Conservation (phyloP, 2,113 vertebrate genomes). For the Paramormyrops kingsleyae region DNA sequence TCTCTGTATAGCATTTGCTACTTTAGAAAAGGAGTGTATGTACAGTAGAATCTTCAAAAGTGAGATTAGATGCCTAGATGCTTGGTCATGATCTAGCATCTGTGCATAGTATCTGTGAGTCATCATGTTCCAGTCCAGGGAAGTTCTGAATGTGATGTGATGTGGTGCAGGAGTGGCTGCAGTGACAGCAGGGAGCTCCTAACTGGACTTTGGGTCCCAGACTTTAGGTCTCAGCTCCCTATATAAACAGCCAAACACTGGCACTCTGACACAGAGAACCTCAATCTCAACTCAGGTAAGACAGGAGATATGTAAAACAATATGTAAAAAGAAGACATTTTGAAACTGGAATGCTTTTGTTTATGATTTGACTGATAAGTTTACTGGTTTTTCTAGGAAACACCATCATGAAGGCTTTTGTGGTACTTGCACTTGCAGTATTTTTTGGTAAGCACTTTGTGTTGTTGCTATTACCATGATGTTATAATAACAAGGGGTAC, state of each 20-base stretch:
- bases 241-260: neutral
- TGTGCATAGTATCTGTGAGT: neutral
- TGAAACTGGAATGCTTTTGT: constrained; percentile 1
- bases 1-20: neutral
- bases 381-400: constrained; percentile 13
- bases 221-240: neutral
- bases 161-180: neutral
- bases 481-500: neutral
- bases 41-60: neutral
- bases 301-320: neutral
- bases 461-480: neutral
- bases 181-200: neutral
- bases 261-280: neutral
- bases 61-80: neutral
- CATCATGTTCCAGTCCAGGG: neutral
- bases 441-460: constrained; percentile 47
- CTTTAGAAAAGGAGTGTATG: neutral
- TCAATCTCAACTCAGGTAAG: neutral
- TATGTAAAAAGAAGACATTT: neutral
- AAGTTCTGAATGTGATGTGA: neutral
- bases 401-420: constrained; percentile 30
- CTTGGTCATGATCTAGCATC: neutral
- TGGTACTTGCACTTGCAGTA: constrained; percentile 43
- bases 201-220: neutral
- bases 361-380: neutral